These are phyloP conservation scores for Anguilla pacifica DNA, from an alignment of 2,797 vertebrate species.

Conservation along the genomic window DNA sequence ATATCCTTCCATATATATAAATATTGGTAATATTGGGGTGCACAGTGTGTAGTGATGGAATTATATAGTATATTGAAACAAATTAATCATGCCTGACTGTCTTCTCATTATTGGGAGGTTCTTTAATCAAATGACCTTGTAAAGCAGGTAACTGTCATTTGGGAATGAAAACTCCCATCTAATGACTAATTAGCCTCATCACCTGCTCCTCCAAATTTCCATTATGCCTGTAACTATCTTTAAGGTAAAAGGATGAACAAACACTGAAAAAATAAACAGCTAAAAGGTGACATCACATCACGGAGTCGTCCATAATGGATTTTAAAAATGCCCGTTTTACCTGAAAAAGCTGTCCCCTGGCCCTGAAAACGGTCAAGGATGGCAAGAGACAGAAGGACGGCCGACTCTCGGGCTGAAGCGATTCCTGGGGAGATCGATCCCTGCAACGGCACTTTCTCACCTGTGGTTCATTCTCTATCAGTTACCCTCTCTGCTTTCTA, in stretches of 20 bases:
- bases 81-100: slow-evolving; percentile 74
- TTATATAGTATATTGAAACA: slow-evolving; percentile 53
- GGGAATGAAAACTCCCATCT: slow-evolving; percentile 74
- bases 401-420: neutral
- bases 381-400: neutral
- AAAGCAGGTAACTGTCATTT: slow-evolving; percentile 78
- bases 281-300: slow-evolving; percentile 60
- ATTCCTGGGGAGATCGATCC: neutral
- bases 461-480: no score
- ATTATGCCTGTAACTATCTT: slow-evolving; percentile 71
- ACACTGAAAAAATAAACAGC: slow-evolving; percentile 44
- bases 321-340: slow-evolving; percentile 40
- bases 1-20: slow-evolving; percentile 46
- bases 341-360: slow-evolving; percentile 53
- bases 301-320: slow-evolving; percentile 60
- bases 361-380: slow-evolving; percentile 62
- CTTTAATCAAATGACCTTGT: slow-evolving; percentile 85
- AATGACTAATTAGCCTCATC: slow-evolving; percentile 83
- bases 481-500: neutral
- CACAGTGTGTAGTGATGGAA: slow-evolving; percentile 46
- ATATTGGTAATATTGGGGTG: neutral
- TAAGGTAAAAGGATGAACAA: slow-evolving; percentile 75
- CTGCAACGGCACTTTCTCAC: neutral
- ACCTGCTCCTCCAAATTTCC: slow-evolving; percentile 74
- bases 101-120: slow-evolving; percentile 72